These are phyloP conservation scores for Pentamera pediparva DNA, from an alignment of 53 echinoderm and acorn worm species.

Conservation along the genomic window DNA sequence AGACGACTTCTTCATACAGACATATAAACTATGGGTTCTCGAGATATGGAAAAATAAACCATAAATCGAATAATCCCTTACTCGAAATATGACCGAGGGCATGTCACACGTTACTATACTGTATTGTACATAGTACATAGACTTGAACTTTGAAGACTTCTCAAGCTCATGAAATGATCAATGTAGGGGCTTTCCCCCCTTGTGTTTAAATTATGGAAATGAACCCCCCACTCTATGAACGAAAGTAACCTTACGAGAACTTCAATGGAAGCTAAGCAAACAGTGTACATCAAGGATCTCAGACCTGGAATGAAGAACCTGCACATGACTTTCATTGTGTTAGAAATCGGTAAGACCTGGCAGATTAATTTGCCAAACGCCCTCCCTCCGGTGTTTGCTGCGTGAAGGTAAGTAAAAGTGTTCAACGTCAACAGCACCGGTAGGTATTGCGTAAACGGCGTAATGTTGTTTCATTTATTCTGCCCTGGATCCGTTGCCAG, in stretches of 20 bases:
- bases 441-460: not conserved
- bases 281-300: slow-evolving; percentile 69
- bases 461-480: no score
- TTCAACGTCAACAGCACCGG: not conserved
- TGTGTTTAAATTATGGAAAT: no score
- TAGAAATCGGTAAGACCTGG: slow-evolving; percentile 85
- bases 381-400: slow-evolving; percentile 43
- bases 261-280: slow-evolving; percentile 28
- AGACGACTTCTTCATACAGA: not conserved
- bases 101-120: no score
- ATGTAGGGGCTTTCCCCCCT: no score
- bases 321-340: slow-evolving; percentile 75
- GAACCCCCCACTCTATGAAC: no score
- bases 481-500: no score
- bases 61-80: slow-evolving; percentile 21
- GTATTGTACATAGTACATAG: not conserved
- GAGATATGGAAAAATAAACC: slow-evolving; percentile 2
- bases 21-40: slow-evolving; percentile 18
- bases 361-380: slow-evolving; percentile 15
- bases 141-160: not conserved
- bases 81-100: not conserved
- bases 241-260: slow-evolving; percentile 53
- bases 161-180: not conserved
- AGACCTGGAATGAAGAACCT: slow-evolving; percentile 96
- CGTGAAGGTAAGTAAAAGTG: not conserved